phyloP scores from a whole-genome alignment of 2,797 vertebrate genomes.

The Monodelphis domestica region DNA sequence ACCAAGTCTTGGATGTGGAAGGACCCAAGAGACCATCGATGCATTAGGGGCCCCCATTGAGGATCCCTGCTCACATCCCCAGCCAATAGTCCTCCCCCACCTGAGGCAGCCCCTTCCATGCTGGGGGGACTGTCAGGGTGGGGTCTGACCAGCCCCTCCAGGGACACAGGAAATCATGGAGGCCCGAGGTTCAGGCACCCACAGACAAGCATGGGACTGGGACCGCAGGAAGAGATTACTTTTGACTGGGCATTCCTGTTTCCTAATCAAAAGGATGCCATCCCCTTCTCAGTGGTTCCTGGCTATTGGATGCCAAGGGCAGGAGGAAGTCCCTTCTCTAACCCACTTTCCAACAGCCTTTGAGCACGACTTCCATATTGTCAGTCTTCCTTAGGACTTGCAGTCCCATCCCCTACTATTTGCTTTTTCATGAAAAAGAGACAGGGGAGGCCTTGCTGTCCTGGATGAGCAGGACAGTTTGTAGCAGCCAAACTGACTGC shows the following conservation, averaged over 20 bases:
- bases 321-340: not conserved
- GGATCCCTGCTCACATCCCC: not conserved
- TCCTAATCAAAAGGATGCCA: constrained; percentile 21
- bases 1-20: not conserved
- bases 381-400: not conserved
- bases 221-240: not conserved
- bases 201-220: too few relatives aligned
- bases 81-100: not conserved
- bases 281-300: not conserved
- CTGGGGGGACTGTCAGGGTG: not conserved
- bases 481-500: not conserved
- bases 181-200: too few relatives aligned
- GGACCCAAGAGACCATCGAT: not conserved
- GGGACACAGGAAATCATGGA: not conserved
- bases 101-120: not conserved
- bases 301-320: not conserved
- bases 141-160: not conserved
- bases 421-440: constrained; percentile 1
- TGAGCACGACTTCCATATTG: constrained; percentile 1
- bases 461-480: constrained; percentile 32
- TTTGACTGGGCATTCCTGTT: not conserved
- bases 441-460: not conserved
- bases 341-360: not conserved
- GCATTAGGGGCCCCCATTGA: not conserved
- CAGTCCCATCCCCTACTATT: not conserved